phyloP scores from a whole-genome alignment of 2,113 vertebrate genomes.

The Misgurnus mizolepis region DNA sequence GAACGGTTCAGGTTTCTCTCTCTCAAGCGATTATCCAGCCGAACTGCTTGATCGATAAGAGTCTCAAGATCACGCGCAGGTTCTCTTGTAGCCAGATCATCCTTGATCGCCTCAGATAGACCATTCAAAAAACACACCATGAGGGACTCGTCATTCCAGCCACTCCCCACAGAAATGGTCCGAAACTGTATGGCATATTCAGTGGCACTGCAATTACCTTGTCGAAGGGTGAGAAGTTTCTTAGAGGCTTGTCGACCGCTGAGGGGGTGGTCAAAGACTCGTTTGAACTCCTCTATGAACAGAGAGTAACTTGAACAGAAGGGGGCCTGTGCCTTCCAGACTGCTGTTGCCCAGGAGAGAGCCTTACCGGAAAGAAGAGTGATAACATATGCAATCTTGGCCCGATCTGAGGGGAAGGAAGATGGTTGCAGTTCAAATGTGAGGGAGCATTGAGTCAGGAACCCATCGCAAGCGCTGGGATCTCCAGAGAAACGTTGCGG shows the following conservation, averaged over 20 bases:
- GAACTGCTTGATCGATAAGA: background rate
- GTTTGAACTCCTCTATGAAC: background rate
- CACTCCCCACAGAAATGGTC: background rate
- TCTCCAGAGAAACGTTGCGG: too few relatives aligned
- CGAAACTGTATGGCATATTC: background rate
- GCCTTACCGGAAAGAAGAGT: too few relatives aligned
- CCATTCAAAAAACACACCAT: background rate
- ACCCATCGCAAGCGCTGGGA: too few relatives aligned
- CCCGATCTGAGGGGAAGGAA: too few relatives aligned
- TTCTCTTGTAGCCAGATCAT: background rate
- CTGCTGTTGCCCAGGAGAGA: background rate
- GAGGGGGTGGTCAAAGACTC: background rate
- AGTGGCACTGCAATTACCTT: background rate
- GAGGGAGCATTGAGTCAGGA: too few relatives aligned
- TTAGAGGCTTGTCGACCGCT: background rate
- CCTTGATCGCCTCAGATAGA: background rate
- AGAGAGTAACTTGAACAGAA: background rate
- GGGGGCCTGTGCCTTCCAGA: background rate
- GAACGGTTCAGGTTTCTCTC: background rate
- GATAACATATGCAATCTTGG: too few relatives aligned
- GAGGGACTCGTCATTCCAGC: background rate
- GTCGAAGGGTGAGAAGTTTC: background rate
- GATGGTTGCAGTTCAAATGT: too few relatives aligned
- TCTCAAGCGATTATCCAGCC: background rate
- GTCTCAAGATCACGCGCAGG: background rate